A percentile compares a stretch with the other conserved stretches of the same genome.
Evolutionary conservation across 2,113 vertebrate genomes (phyloP).

Genomic region (Alosa alosa): DNA sequence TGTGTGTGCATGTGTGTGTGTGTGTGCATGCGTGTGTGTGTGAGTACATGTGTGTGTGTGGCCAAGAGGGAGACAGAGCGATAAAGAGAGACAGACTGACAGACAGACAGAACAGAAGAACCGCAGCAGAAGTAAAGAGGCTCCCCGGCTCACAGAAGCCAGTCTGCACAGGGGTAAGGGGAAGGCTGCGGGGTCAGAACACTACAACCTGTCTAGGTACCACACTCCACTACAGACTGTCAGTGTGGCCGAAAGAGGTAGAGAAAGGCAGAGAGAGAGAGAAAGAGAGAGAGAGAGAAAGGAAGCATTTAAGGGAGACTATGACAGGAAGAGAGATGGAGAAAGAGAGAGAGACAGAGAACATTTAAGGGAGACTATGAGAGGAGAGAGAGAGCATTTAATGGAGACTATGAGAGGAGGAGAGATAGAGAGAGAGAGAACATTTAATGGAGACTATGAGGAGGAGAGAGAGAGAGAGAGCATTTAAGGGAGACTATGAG

Average conservation of each 20-base stretch:
- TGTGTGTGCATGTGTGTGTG: background rate
- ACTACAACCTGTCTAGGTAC: conserved; percentile 40
- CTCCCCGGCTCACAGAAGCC: background rate
- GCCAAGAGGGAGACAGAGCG: background rate
- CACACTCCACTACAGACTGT: conserved; percentile 15
- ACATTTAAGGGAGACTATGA: background rate
- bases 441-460: too few relatives aligned
- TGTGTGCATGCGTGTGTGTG: conserved; percentile 36
- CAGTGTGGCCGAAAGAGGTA: background rate
- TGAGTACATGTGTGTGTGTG: background rate
- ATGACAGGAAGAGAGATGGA: background rate
- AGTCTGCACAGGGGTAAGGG: conserved; percentile 22
- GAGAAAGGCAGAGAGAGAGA: background rate
- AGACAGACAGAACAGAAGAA: background rate
- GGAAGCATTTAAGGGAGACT: background rate
- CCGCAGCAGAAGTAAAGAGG: background rate
- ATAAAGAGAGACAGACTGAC: background rate
- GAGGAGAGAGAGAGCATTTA: background rate
- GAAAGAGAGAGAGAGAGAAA: background rate
- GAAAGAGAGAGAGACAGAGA: background rate
- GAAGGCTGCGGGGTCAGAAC: conserved; percentile 42
- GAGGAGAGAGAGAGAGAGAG: conserved; percentile 16
- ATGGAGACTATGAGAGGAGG: background rate
- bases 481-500: background rate
- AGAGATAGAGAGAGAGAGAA: conserved; percentile 11